These are phyloP conservation scores for Micromys minutus DNA, from an alignment of 2,113 vertebrate species.

Conservation along the genomic window DNA sequence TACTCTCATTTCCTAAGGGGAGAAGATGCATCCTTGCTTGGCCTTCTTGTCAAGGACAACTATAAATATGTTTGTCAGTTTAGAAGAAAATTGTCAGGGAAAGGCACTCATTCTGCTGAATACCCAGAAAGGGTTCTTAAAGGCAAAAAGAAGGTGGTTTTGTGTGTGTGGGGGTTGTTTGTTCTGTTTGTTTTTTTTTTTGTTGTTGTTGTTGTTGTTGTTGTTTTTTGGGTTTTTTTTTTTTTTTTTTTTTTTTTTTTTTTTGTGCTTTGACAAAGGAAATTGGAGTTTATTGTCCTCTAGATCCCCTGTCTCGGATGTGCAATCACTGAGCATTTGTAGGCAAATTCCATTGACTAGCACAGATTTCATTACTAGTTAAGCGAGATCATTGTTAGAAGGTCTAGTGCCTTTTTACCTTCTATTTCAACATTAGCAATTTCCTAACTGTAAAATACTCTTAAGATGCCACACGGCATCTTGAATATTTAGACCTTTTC, in stretches of 20 bases:
- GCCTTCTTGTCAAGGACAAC: slow-evolving; percentile 13
- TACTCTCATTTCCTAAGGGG: background rate
- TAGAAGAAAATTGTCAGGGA: background rate
- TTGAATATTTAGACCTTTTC: slow-evolving; percentile 20
- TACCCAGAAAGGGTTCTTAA: background rate
- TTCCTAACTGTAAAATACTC: slow-evolving; percentile 16
- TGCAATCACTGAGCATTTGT: slow-evolving; percentile 14
- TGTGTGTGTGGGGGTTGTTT: too few relatives aligned
- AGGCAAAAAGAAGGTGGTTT: background rate
- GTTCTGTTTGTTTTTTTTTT: too few relatives aligned
- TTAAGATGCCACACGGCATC: slow-evolving; percentile 32
- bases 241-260: too few relatives aligned
- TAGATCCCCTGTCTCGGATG: background rate
- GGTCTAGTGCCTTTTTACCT: slow-evolving; percentile 23
- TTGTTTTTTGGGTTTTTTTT: too few relatives aligned
- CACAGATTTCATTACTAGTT: background rate
- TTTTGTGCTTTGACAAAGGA: background rate
- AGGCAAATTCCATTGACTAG: background rate
- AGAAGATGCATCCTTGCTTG: background rate
- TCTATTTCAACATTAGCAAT: background rate
- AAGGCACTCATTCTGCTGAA: background rate
- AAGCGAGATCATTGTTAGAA: background rate
- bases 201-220: too few relatives aligned
- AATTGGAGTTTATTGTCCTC: background rate
- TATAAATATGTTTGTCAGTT: background rate